Percentiles rank a stretch among this genome's conserved stretches.
phyloP scores from a whole-genome alignment of 2,797 vertebrate genomes.

The Pseudomugil tenellus region DNA sequence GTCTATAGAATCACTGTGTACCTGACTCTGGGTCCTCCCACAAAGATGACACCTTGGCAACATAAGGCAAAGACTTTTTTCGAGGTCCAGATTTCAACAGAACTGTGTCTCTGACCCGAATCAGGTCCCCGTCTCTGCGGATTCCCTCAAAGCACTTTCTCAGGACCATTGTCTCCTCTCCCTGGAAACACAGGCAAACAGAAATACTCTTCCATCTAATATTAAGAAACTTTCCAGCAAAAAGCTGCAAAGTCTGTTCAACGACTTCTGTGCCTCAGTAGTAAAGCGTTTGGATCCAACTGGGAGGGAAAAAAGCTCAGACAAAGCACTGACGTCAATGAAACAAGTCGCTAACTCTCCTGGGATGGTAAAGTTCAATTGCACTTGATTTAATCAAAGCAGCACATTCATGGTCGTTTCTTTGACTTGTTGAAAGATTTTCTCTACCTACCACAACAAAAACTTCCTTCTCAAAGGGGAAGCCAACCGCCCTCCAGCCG shows the following conservation, averaged over 20 bases:
- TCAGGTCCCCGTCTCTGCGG: slow-evolving; percentile 91
- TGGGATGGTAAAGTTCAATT: slow-evolving; percentile 24
- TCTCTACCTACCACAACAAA: slow-evolving; percentile 91
- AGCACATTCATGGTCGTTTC: slow-evolving; percentile 12
- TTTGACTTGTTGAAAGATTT: slow-evolving; percentile 40
- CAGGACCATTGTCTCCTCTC: slow-evolving; percentile 89
- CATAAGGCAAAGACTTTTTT: slow-evolving; percentile 96
- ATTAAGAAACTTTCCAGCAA: slow-evolving; percentile 14
- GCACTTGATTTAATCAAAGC: slow-evolving; percentile 38
- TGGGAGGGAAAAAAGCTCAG: slow-evolving; percentile 6
- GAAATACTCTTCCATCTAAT: slow-evolving; percentile 38
- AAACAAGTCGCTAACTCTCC: slow-evolving; percentile 15
- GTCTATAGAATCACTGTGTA: slow-evolving; percentile 43
- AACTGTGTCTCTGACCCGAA: slow-evolving; percentile 94
- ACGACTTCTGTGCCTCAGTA: slow-evolving; percentile 17
- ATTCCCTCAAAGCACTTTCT: slow-evolving; percentile 96
- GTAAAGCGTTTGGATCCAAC: slow-evolving; percentile 14
- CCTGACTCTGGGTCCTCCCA: slow-evolving; percentile 98
- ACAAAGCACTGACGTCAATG: slow-evolving; percentile 12
- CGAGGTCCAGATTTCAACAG: slow-evolving; percentile 95
- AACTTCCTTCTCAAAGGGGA: slow-evolving; percentile 93
- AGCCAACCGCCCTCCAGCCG: slow-evolving; percentile 93
- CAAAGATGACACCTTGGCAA: slow-evolving; percentile 96
- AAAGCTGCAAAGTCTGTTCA: slow-evolving; percentile 34
- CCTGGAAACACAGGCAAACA: slow-evolving; percentile 79